Conservation (phyloP, 1,140 invertebrate genomes). For the Anoplolepis gracilipes region DNA sequence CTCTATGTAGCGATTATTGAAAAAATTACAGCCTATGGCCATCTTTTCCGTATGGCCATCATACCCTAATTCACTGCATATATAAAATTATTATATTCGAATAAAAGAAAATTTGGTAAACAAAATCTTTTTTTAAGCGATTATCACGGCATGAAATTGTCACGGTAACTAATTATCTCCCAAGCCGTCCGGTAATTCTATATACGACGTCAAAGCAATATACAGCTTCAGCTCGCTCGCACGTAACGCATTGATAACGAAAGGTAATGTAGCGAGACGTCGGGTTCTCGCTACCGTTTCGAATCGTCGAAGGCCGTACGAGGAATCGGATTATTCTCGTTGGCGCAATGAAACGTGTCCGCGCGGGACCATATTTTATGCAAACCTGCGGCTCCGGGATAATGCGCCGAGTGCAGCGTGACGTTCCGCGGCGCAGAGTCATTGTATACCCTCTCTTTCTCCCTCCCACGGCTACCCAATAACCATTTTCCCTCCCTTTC, state of each 20-base stretch:
- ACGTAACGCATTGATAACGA: slow-evolving; percentile 72
- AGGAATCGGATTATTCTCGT: slow-evolving; percentile 72
- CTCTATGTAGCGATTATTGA: too few relatives aligned
- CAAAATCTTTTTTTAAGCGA: too few relatives aligned
- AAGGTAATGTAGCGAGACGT: slow-evolving; percentile 66
- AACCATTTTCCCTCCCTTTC: slow-evolving; percentile 59
- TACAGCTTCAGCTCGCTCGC: slow-evolving; percentile 58
- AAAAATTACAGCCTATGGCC: too few relatives aligned
- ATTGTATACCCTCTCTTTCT: slow-evolving; percentile 51
- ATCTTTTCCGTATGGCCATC: too few relatives aligned
- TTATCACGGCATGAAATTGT: neutral
- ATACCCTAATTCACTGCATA: neutral
- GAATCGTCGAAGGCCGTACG: slow-evolving; percentile 41
- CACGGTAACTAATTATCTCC: neutral
- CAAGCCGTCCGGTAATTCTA: neutral
- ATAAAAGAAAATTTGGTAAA: neutral
- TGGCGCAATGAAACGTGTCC: slow-evolving; percentile 76
- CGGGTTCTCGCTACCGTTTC: slow-evolving; percentile 48
- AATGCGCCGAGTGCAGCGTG: slow-evolving; percentile 67
- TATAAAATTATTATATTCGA: neutral
- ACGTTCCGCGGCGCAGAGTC: slow-evolving; percentile 68
- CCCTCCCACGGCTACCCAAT: slow-evolving; percentile 64
- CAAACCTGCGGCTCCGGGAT: slow-evolving; percentile 68
- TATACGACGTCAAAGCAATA: slow-evolving; percentile 49
- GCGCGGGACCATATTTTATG: slow-evolving; percentile 74